These are phyloP conservation scores for Physeter macrocephalus DNA, from an alignment of 2,113 vertebrate species.

Conservation along the genomic window DNA sequence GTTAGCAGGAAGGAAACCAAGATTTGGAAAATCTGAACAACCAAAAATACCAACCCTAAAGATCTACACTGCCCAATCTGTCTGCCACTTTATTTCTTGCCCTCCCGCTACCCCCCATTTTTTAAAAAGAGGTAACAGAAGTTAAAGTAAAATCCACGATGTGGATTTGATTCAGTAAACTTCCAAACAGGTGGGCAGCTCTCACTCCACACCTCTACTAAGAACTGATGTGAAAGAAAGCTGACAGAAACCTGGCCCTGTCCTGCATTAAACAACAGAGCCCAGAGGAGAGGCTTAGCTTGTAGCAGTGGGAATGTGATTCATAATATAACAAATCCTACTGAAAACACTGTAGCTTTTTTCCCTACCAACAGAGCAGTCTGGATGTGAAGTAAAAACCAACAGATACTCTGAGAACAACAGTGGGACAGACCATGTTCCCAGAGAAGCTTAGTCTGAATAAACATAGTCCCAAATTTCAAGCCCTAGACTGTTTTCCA, in stretches of 20 bases:
- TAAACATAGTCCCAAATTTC: conserved; percentile 41
- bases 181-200: background rate
- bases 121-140: background rate
- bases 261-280: background rate
- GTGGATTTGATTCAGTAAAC: background rate
- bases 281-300: background rate
- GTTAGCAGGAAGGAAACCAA: background rate
- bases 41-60: conserved; percentile 12
- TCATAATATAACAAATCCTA: background rate
- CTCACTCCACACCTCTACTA: background rate
- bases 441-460: conserved; percentile 36
- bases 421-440: background rate
- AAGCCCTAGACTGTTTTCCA: conserved; percentile 32
- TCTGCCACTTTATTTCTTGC: background rate
- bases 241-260: background rate
- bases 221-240: background rate
- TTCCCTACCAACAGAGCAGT: background rate
- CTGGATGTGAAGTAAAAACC: conserved; percentile 35
- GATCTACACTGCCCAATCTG: background rate
- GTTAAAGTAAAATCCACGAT: background rate
- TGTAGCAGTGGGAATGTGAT: background rate
- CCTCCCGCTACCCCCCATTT: too few relatives aligned
- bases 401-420: conserved; percentile 19
- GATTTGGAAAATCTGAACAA: conserved; percentile 27
- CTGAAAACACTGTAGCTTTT: conserved; percentile 33